A percentile compares a stretch with the other conserved stretches of the same genome.
phyloP scores from a whole-genome alignment of 2,113 vertebrate genomes.

The Hemicordylus capensis region DNA sequence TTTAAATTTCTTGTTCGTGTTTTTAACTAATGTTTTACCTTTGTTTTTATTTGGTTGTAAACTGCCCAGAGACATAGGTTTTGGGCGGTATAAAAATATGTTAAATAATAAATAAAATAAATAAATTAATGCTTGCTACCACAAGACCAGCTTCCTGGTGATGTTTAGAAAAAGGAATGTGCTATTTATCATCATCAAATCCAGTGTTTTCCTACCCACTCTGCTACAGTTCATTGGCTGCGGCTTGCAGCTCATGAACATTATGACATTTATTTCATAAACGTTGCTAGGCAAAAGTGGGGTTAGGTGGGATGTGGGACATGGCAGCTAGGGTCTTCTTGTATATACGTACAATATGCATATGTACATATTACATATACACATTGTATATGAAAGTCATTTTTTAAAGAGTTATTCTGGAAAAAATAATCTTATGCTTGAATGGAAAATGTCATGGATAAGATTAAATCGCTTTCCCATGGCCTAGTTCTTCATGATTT shows the following conservation, averaged over 20 bases:
- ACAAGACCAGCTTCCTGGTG: background rate
- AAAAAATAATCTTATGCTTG: background rate
- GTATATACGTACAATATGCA: too few species aligned
- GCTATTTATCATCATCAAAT: background rate
- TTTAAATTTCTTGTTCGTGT: too few species aligned
- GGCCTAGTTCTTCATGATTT: background rate
- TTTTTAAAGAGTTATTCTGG: background rate
- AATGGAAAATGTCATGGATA: background rate
- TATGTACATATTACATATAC: too few species aligned
- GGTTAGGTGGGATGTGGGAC: too few species aligned
- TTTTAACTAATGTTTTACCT: too few species aligned
- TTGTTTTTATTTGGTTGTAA: too few species aligned
- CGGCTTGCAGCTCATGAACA: background rate
- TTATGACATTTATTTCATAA: too few species aligned
- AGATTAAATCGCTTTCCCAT: background rate
- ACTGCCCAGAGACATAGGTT: too few species aligned
- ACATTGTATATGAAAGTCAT: too few species aligned
- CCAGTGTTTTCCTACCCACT: background rate
- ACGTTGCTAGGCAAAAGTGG: too few species aligned
- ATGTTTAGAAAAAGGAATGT: background rate
- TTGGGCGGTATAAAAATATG: background rate
- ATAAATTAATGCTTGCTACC: background rate
- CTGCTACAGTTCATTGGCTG: background rate
- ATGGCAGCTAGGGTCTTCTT: too few species aligned
- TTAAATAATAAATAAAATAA: background rate